Percentiles rank a stretch among this genome's conserved stretches.
These are phyloP conservation scores for Calameuta idolon DNA, from an alignment of 2,888 invertebrate species.

Conservation along the genomic window DNA sequence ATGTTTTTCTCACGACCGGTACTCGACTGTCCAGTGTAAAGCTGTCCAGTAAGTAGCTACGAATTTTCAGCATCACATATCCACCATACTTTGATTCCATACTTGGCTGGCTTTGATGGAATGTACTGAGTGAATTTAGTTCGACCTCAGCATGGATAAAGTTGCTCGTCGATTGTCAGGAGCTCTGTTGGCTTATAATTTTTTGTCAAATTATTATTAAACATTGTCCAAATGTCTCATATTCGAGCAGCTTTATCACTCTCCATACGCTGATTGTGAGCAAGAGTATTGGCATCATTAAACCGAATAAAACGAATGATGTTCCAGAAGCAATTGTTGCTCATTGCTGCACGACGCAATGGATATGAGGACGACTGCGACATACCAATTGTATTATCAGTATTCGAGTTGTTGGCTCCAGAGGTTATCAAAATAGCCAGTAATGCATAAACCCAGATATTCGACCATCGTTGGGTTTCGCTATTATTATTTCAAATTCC, in stretches of 20 bases:
- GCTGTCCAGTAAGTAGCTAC: slow-evolving; percentile 38
- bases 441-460: slow-evolving; percentile 39
- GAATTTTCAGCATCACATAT: slow-evolving; percentile 43
- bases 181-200: slow-evolving; percentile 43
- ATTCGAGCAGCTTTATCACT: slow-evolving; percentile 47
- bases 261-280: slow-evolving; percentile 31
- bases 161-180: slow-evolving; percentile 50
- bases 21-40: slow-evolving; percentile 42
- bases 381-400: slow-evolving; percentile 36
- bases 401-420: slow-evolving; percentile 36
- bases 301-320: slow-evolving; percentile 48
- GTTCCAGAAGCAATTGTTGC: slow-evolving; percentile 25
- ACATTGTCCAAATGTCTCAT: slow-evolving; percentile 45
- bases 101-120: slow-evolving; percentile 45
- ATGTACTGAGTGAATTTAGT: slow-evolving; percentile 47
- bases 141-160: slow-evolving; percentile 44
- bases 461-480: no score
- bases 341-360: slow-evolving; percentile 34
- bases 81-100: slow-evolving; percentile 50
- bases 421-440: slow-evolving; percentile 33
- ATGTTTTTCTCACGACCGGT: slow-evolving; percentile 39
- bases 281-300: slow-evolving; percentile 45
- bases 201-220: slow-evolving; percentile 45
- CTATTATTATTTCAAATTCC: no score
- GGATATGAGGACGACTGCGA: slow-evolving; percentile 32